Base-by-base conservation (phyloP, 2,888 invertebrate species). In the Physocephala rufipes region DNA sequence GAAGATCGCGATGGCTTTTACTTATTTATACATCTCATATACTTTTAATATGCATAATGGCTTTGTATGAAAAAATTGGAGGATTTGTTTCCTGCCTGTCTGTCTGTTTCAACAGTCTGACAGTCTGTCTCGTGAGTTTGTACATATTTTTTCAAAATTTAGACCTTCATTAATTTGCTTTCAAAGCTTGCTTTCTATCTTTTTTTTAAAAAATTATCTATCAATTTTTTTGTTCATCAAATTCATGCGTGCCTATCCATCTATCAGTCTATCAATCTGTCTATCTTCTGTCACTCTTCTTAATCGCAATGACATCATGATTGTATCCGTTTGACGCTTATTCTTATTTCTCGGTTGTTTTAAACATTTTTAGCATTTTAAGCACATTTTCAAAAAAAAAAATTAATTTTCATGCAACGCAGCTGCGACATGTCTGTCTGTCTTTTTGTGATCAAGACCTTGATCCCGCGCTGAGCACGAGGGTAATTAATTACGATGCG, bases 401-500 rank as follows among this genome's bases (percentile, higher is more conserved):
- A 59, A 59, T 49, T 67, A 47, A 67, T 49, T 67, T 67, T 51
- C 28, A 67, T 67, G 67, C 67, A 67, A 26, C 47, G 21, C 67
- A 59, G 67, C 59, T 67, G 58, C 59, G 47, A 21, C 49, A 47
- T 49, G 67, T 49, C 47, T 59, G n/a, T n/a, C n/a, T n/a, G n/a
- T n/a, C n/a, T n/a, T n/a, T n/a, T n/a, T n/a, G 47, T 21, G 59
- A 61, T 59, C 67, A 59, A 67, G 67, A 67, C 67, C 67, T 67
- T 67, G 67, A 67, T 67, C 67, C 55, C 67, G 67, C 67, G 43
- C 59, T 47, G 47, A 67, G 59, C 45, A 19, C 28, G 67, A 67
- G 47, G 47, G 19, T 47, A 26, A 26, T 63, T 45, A 45, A 47
- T 28, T 28, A 3, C 28, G 58, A 13, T 2, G 58, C 26, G 1